Conservation (phyloP, 2,797 vertebrate genomes). For the Nothura maculosa region DNA sequence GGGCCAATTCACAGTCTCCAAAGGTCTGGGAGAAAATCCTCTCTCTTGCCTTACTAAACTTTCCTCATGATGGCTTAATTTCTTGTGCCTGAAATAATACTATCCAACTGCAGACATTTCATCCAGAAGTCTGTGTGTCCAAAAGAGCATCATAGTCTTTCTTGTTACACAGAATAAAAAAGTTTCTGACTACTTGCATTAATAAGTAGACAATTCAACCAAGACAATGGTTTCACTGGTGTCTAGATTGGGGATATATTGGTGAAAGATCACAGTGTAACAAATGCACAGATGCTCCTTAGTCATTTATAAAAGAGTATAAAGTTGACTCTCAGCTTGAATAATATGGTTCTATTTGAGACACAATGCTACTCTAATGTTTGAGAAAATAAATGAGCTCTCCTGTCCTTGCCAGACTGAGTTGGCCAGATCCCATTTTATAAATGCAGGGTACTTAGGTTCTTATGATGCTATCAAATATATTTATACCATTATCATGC, state of each 20-base stretch:
- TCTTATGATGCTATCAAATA: background rate
- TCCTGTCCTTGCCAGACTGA: background rate
- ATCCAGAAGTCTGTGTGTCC: background rate
- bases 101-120: background rate
- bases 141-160: background rate
- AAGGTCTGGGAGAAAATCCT: constrained; percentile 14
- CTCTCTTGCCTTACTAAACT: constrained; percentile 28
- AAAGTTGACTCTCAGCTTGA: background rate
- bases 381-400: background rate
- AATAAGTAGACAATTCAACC: background rate
- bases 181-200: background rate
- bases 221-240: background rate
- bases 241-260: background rate
- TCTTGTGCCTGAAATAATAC: background rate
- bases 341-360: background rate
- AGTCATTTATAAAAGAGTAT: background rate
- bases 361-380: background rate
- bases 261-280: background rate
- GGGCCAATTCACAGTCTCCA: constrained; percentile 25
- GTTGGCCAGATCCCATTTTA: background rate
- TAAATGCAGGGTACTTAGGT: background rate
- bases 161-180: background rate
- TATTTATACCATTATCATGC: background rate
- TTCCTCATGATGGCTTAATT: background rate
- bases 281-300: background rate